Conservation (phyloP, 2,888 invertebrate genomes). For the Laspeyria flexula region DNA sequence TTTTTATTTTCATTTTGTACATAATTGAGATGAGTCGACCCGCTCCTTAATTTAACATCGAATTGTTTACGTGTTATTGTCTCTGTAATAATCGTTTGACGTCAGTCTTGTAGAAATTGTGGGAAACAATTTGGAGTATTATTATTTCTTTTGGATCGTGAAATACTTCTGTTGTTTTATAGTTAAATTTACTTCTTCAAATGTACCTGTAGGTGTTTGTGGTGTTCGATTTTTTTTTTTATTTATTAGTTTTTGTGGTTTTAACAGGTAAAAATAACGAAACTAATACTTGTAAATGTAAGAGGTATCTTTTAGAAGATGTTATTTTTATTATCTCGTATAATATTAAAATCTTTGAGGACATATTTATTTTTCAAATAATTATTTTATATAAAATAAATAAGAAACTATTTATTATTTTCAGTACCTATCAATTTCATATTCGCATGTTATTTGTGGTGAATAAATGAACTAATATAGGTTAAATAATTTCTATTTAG, state of each 20-base stretch:
- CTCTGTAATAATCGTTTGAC: conserved; percentile 49
- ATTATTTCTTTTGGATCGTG: background rate
- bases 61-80: conserved; percentile 65
- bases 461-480: background rate
- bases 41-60: conserved; percentile 70
- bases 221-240: no score
- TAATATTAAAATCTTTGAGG: no score
- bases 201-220: no score
- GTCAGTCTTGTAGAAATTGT: background rate
- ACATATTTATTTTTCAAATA: no score
- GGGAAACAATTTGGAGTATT: conserved; percentile 30
- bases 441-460: background rate
- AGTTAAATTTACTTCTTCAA: no score
- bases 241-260: no score
- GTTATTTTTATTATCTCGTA: no score
- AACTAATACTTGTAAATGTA: no score
- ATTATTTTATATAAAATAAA: no score
- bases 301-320: no score
- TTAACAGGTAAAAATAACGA: no score
- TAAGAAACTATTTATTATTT: background rate
- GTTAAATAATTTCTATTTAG: background rate
- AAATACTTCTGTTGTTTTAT: background rate
- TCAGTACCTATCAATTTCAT: background rate
- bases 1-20: conserved; percentile 71
- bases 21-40: conserved; percentile 74